Conservation (phyloP, 2,113 vertebrate species). For the Urocitellus parryii region DNA sequence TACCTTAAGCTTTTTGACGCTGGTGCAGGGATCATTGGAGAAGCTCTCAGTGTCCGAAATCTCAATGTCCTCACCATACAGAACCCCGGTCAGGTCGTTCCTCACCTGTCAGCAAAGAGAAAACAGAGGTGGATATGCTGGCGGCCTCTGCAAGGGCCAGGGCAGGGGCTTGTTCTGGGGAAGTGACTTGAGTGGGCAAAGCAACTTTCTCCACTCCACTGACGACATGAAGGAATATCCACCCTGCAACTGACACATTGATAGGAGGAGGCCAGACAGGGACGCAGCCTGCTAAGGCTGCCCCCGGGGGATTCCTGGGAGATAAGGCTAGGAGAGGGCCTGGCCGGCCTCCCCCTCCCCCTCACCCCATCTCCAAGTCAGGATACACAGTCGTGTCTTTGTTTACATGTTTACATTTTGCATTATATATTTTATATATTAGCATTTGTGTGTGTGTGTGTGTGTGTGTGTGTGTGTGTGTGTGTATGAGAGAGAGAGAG, state of each 20-base stretch:
- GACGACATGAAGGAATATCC: not conserved
- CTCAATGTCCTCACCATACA: slow-evolving; percentile 97
- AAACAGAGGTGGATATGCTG: slow-evolving; percentile 72
- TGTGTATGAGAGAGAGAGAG: not conserved
- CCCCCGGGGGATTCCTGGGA: not conserved
- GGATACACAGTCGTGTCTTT: not conserved
- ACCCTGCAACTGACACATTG: not conserved
- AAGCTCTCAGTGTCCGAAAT: slow-evolving; percentile 99
- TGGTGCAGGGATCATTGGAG: slow-evolving; percentile 98
- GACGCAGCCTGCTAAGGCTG: not conserved
- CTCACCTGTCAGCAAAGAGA: slow-evolving; percentile 92
- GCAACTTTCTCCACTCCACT: slow-evolving; percentile 18
- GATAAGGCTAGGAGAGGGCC: not conserved
- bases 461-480: not conserved
- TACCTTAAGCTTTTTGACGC: slow-evolving; percentile 99
- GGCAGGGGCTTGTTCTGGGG: not conserved
- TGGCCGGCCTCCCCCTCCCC: not conserved
- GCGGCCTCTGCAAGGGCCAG: not conserved
- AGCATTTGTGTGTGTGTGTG: not conserved
- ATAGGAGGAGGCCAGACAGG: not conserved
- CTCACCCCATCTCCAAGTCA: not conserved
- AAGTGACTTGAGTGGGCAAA: not conserved
- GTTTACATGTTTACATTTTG: not conserved
- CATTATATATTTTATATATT: not conserved
- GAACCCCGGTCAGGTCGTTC: slow-evolving; percentile 97